A percentile compares a stretch with the other conserved stretches of the same genome.
Evolutionary conservation across 2,797 vertebrate species (phyloP).

Genomic region (Enteromius treurensis): DNA sequence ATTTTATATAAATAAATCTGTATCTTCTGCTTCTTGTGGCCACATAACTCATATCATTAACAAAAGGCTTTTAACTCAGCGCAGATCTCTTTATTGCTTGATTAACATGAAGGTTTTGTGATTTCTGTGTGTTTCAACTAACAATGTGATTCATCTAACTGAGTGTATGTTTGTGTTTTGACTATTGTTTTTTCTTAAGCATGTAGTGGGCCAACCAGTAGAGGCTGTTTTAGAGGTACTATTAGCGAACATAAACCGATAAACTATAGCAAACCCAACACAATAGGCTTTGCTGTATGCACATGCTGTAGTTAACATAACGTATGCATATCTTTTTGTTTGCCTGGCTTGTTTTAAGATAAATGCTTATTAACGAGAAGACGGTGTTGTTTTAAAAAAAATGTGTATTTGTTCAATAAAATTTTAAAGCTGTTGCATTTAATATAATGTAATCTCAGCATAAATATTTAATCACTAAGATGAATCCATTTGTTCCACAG

Average conservation of each 20-base stretch:
- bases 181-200: conserved; percentile 72
- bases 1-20: not conserved
- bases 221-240: conserved; percentile 85
- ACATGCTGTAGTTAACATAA: not conserved
- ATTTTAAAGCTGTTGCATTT: not conserved
- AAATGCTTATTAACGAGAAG: not conserved
- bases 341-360: conserved; percentile 2
- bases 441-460: not conserved
- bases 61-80: conserved; percentile 6
- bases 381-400: not conserved
- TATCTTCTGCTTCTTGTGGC: not conserved
- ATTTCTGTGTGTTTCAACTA: conserved; percentile 6
- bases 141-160: conserved; percentile 13
- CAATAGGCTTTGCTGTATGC: not conserved
- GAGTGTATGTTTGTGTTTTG: conserved; percentile 53
- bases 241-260: conserved; percentile 75
- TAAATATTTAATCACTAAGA: not conserved
- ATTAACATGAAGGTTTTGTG: not conserved
- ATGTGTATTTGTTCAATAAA: not conserved
- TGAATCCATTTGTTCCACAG: conserved; percentile 67
- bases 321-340: not conserved
- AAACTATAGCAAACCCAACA: conserved; percentile 47
- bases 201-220: conserved; percentile 83
- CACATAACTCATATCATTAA: conserved; percentile 8
- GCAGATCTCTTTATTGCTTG: not conserved